These are phyloP conservation scores for Andrena bicolor DNA, from an alignment of 2,888 invertebrate genomes.

Conservation along the genomic window DNA sequence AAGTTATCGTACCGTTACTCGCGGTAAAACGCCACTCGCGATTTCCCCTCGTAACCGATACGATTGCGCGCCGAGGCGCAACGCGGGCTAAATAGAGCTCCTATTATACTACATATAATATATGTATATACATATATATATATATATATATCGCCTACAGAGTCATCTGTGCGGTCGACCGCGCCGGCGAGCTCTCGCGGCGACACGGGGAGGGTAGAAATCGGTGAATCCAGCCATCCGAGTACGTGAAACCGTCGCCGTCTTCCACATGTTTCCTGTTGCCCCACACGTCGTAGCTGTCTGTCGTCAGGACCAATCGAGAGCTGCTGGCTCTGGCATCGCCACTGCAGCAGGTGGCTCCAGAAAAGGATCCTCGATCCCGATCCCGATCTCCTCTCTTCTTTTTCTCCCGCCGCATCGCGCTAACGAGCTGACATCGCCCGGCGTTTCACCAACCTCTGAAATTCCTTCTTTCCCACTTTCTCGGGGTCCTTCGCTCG, in stretches of 20 bases:
- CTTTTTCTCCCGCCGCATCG: conserved; percentile 17
- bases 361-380: conserved; percentile 44
- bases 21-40: conserved; percentile 2
- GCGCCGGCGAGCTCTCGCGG: not conserved
- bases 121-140: too few species aligned
- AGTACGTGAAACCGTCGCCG: conserved; percentile 47
- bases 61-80: not conserved
- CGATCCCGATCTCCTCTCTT: conserved; percentile 29
- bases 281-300: conserved; percentile 65
- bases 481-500: not conserved
- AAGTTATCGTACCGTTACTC: conserved; percentile 12
- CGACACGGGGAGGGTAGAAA: conserved; percentile 37
- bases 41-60: conserved; percentile 5
- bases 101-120: not conserved
- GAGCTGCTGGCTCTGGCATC: conserved; percentile 22
- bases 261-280: conserved; percentile 60
- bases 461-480: conserved; percentile 14
- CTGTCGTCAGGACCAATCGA: conserved; percentile 60
- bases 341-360: conserved; percentile 38
- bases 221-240: conserved; percentile 51
- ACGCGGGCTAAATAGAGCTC: not conserved
- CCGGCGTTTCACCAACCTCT: conserved; percentile 15
- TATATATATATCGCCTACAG: not conserved
- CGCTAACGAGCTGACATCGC: conserved; percentile 43
- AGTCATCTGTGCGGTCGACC: conserved; percentile 1